Evolutionary conservation across 2,888 invertebrate species (phyloP).

Genomic region (Eilema caniola): DNA sequence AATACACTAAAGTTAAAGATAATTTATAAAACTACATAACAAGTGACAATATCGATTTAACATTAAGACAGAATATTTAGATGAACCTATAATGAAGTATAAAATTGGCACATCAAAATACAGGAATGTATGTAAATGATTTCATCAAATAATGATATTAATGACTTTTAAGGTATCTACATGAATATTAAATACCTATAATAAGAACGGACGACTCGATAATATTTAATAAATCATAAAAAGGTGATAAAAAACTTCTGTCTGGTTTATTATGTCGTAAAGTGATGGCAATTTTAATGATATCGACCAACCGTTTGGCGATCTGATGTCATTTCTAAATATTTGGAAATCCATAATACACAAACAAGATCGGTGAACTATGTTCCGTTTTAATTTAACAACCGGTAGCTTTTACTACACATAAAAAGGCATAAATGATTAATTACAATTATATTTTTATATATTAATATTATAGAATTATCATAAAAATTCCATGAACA

Average conservation of each 20-base stretch:
- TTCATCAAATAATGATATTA: constrained; percentile 38
- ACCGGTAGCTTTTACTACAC: constrained; percentile 28
- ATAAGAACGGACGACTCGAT: constrained; percentile 17
- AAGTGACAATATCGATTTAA: constrained; percentile 16
- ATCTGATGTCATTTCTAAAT: constrained; percentile 47
- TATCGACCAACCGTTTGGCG: constrained; percentile 27
- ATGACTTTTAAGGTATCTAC: constrained; percentile 15
- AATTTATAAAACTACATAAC: constrained; percentile 1
- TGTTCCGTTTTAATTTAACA: constrained; percentile 24
- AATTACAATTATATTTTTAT: constrained; percentile 26
- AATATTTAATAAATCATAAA: constrained; percentile 42
- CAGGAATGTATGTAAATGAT: constrained; percentile 27
- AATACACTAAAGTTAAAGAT: background rate
- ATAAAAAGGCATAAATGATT: constrained; percentile 27
- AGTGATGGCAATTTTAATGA: constrained; percentile 35
- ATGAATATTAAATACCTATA: constrained; percentile 31
- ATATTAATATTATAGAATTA: constrained; percentile 29
- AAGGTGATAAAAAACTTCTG: constrained; percentile 31
- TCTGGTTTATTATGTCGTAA: constrained; percentile 31
- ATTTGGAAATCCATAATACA: constrained; percentile 18
- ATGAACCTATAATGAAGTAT: constrained; percentile 31
- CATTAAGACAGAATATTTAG: constrained; percentile 28
- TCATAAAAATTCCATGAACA: constrained; percentile 33
- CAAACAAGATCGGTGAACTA: constrained; percentile 12
- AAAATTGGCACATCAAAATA: constrained; percentile 34